phyloP scores from a whole-genome alignment of 2,113 vertebrate species.

The Sphyrna mokarran region DNA sequence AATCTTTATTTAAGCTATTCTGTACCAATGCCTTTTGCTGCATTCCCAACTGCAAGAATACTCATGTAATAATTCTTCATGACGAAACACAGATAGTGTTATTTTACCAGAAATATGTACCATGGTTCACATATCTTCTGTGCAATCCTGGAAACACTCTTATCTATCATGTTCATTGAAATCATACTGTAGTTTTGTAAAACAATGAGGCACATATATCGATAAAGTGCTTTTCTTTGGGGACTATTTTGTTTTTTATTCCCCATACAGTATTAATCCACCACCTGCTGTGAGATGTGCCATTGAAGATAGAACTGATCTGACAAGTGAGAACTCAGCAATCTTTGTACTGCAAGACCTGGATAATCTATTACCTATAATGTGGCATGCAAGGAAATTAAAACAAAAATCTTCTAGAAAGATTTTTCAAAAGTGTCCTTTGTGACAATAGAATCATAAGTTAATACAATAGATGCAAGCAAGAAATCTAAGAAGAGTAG shows the following conservation, averaged over 20 bases:
- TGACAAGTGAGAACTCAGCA: not conserved
- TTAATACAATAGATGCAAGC: not conserved
- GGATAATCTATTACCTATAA: not conserved
- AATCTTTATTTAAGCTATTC: not conserved
- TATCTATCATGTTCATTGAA: not conserved
- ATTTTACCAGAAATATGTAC: not conserved
- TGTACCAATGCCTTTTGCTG: not conserved
- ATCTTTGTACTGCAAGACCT: not conserved
- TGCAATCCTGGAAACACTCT: not conserved
- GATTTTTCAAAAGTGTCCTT: not conserved
- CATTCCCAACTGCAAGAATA: not conserved
- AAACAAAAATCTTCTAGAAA: not conserved
- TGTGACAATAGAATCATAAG: not conserved
- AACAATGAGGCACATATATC: not conserved
- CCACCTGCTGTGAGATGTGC: not conserved
- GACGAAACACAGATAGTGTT: not conserved
- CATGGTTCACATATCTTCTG: not conserved
- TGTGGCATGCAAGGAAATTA: not conserved
- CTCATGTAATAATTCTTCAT: slow-evolving; percentile 14
- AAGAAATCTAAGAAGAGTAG: not conserved
- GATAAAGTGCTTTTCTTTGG: not conserved
- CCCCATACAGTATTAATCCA: not conserved
- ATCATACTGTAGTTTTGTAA: not conserved
- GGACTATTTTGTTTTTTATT: not conserved
- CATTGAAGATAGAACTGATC: not conserved